These are phyloP conservation scores for Platichthys flesus DNA, from an alignment of 2,113 vertebrate species.

Conservation along the genomic window DNA sequence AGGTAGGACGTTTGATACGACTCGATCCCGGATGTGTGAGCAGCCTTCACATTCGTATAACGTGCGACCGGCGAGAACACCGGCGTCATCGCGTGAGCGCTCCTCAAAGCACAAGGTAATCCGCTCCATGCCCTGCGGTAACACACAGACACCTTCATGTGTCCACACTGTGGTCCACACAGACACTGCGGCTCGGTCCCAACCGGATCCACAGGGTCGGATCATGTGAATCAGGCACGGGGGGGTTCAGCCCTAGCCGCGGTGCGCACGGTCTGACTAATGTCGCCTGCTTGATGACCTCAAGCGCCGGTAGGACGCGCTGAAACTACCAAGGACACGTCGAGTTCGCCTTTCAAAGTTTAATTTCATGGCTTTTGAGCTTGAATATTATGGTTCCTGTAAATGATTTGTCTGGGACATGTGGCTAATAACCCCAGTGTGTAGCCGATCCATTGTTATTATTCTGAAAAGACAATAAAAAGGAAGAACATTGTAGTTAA, in stretches of 20 bases:
- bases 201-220: background rate
- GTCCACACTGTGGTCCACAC: too few species aligned
- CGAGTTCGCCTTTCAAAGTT: constrained; percentile 32
- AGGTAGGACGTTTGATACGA: constrained; percentile 78
- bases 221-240: accelerated
- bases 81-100: background rate
- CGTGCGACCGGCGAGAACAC: background rate
- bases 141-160: background rate
- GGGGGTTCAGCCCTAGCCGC: background rate
- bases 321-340: constrained; percentile 29
- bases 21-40: background rate
- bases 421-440: background rate
- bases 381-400: background rate
- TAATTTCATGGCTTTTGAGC: accelerated
- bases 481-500: background rate
- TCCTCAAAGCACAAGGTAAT: constrained; percentile 27
- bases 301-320: background rate
- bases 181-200: background rate
- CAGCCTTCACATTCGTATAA: background rate
- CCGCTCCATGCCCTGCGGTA: background rate
- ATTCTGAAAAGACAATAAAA: background rate
- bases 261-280: background rate
- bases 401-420: background rate
- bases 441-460: background rate
- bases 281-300: constrained; percentile 48